Conservation (phyloP, 2,113 vertebrate species). For the Syngnathus typhle region DNA sequence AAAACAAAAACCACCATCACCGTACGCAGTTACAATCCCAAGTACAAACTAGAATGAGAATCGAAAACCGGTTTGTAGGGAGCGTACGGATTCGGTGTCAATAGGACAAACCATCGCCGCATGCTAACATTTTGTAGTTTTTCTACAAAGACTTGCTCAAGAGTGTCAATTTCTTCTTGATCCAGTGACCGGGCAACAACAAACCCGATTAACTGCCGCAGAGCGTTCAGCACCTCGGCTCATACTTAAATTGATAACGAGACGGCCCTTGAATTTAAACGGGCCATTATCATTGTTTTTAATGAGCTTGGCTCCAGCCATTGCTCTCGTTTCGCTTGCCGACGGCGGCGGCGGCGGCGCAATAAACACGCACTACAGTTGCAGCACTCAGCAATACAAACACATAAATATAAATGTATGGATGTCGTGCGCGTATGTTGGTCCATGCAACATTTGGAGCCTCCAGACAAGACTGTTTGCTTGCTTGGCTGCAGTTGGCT, state of each 20-base stretch:
- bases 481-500: conserved; percentile 34
- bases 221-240: background rate
- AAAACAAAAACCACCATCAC: background rate
- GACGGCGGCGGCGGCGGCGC: background rate
- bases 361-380: background rate
- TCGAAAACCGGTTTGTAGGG: too few relatives aligned
- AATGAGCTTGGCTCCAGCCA: conserved; percentile 49
- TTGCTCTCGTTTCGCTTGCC: conserved; percentile 33
- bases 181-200: background rate
- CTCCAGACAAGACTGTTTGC: conserved; percentile 38
- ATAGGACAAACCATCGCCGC: background rate
- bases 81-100: background rate
- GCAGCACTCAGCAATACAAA: background rate
- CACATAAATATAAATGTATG: conserved; percentile 2
- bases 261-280: conserved; percentile 67
- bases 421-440: conserved; percentile 25
- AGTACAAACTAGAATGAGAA: too few relatives aligned
- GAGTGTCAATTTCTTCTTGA: conserved; percentile 3
- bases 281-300: conserved; percentile 61
- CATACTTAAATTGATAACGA: conserved; percentile 49
- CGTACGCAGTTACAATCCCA: background rate
- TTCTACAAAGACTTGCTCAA: background rate
- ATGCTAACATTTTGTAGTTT: background rate
- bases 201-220: background rate
- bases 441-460: conserved; percentile 38